phyloP scores from a whole-genome alignment of 2,113 vertebrate species.

The Charadrius vociferus region DNA sequence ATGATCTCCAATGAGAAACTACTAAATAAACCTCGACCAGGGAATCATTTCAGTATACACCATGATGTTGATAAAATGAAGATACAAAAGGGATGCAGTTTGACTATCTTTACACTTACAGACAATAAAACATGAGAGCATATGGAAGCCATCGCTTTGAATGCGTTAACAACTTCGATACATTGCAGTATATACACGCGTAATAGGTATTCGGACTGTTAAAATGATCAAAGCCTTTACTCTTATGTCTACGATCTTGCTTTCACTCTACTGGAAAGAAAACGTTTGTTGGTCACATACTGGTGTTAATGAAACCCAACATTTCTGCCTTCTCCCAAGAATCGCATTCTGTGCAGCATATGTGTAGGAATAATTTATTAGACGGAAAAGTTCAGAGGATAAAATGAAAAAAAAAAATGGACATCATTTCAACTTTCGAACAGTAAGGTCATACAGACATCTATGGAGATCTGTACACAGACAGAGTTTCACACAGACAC shows the following conservation, averaged over 20 bases:
- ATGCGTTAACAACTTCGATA: conserved; percentile 44
- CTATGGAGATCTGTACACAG: conserved; percentile 1
- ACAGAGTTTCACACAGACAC: conserved; percentile 28
- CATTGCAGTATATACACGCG: conserved; percentile 51
- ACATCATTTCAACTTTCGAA: conserved; percentile 27
- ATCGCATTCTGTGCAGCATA: neutral
- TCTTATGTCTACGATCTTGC: neutral
- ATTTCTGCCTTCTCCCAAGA: neutral
- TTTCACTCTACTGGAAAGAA: conserved; percentile 21
- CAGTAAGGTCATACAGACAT: conserved; percentile 18
- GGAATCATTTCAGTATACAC: neutral
- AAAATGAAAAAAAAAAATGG: neutral
- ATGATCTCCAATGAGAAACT: conserved; percentile 1
- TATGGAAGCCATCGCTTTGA: conserved; percentile 60
- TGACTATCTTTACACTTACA: conserved; percentile 24
- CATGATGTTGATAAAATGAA: neutral
- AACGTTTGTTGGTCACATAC: conserved; percentile 8
- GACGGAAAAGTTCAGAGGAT: conserved; percentile 7
- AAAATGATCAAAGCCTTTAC: conserved; percentile 43
- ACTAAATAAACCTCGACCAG: neutral
- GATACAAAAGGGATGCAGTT: conserved; percentile 24
- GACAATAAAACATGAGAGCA: conserved; percentile 58
- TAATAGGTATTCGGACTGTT: conserved; percentile 34
- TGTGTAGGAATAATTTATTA: conserved; percentile 46
- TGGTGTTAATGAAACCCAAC: neutral